phyloP scores from a whole-genome alignment of 1,140 invertebrate species.

The Aplysia californica region DNA sequence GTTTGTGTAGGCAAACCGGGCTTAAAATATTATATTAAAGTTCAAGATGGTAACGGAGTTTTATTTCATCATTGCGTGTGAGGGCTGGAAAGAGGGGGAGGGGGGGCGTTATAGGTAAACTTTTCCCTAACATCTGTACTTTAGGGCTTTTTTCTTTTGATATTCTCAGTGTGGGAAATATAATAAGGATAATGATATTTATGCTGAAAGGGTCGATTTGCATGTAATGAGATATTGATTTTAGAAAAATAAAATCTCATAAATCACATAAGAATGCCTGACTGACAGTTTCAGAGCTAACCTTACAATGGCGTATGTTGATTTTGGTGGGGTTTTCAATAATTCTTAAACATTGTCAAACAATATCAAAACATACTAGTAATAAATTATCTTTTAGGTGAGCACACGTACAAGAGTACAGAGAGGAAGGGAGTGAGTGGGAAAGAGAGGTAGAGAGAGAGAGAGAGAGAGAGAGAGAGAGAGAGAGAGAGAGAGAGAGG shows the following conservation, averaged over 20 bases:
- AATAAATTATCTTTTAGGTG: too few species aligned
- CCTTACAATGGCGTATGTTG: too few species aligned
- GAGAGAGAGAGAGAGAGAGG: constrained; percentile 4
- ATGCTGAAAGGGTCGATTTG: neutral
- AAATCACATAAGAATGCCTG: too few species aligned
- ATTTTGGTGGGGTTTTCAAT: too few species aligned
- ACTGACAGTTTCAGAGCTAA: too few species aligned
- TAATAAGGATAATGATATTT: neutral
- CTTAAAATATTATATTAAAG: neutral
- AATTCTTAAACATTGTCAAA: too few species aligned
- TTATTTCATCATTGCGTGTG: neutral
- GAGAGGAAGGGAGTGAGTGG: too few species aligned
- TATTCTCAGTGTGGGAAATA: neutral
- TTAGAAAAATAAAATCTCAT: neutral
- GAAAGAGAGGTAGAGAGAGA: too few species aligned
- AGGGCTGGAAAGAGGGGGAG: neutral
- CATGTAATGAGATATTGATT: neutral
- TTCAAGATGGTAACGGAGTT: neutral
- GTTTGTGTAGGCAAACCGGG: neutral
- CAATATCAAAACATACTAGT: too few species aligned
- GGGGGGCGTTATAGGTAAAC: neutral
- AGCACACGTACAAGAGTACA: too few species aligned
- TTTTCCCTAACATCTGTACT: neutral
- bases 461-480: neutral
- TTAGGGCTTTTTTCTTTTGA: neutral